Percentiles rank a stretch among this genome's conserved stretches.
Conservation (phyloP, 1,140 invertebrate species). For the Macrocentrus cingulum region DNA sequence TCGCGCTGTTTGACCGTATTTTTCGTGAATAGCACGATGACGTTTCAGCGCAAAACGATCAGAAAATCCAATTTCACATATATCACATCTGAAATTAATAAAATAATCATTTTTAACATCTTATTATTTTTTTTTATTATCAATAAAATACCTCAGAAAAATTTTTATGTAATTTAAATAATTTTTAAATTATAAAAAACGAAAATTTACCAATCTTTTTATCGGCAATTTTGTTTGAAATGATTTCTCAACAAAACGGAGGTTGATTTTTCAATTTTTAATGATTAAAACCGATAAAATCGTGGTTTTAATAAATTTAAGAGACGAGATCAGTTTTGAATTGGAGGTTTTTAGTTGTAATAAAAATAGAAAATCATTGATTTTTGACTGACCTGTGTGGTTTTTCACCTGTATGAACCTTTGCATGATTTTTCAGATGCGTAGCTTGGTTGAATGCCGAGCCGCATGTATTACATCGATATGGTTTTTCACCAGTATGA, state of each 20-base stretch:
- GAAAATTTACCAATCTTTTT: neutral
- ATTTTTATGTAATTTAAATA: no score
- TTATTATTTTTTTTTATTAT: no score
- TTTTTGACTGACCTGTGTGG: slow-evolving; percentile 52
- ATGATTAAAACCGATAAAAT: neutral
- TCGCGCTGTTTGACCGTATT: slow-evolving; percentile 66
- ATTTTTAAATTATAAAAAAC: no score
- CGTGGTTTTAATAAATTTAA: no score
- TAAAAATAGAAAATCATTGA: no score
- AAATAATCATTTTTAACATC: slow-evolving; percentile 12
- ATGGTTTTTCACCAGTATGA: slow-evolving; percentile 91
- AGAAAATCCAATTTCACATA: slow-evolving; percentile 83
- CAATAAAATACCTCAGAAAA: no score
- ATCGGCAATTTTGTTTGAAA: no score
- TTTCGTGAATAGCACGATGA: slow-evolving; percentile 76
- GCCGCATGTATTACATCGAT: slow-evolving; percentile 80
- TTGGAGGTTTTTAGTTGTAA: no score
- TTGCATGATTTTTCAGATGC: slow-evolving; percentile 84
- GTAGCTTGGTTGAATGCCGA: slow-evolving; percentile 85
- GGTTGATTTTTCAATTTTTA: neutral
- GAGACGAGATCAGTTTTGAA: no score
- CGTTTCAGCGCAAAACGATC: slow-evolving; percentile 79
- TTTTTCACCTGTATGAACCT: slow-evolving; percentile 73
- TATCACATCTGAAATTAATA: slow-evolving; percentile 72
- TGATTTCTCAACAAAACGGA: no score